Conservation (phyloP, 2,797 vertebrate genomes). For the Nyctalus aviator region DNA sequence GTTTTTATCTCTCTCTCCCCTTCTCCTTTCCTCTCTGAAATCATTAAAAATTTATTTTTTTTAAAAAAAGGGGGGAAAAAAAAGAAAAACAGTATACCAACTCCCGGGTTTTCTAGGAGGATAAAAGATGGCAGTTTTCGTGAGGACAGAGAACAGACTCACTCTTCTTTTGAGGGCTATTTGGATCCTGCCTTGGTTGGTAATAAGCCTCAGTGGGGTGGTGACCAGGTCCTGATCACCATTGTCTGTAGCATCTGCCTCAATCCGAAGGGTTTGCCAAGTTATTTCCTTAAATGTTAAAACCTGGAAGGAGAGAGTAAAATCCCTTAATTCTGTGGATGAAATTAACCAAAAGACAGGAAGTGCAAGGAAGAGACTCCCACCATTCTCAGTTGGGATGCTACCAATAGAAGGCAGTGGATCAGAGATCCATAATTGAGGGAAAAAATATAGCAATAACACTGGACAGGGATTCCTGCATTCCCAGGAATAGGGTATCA, state of each 20-base stretch:
- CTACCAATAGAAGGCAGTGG: not conserved
- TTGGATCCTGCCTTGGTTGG: slow-evolving; percentile 97
- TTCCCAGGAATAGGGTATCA: not conserved
- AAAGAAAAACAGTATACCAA: not conserved
- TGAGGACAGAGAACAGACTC: slow-evolving; percentile 63
- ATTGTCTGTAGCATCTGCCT: slow-evolving; percentile 96
- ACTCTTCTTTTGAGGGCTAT: slow-evolving; percentile 98
- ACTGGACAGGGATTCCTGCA: not conserved
- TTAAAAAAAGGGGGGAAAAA: too few species aligned
- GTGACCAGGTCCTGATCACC: slow-evolving; percentile 94
- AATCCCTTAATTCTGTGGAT: slow-evolving; percentile 6
- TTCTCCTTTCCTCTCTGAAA: too few species aligned
- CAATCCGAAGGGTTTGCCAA: slow-evolving; percentile 98
- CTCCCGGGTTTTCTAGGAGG: not conserved
- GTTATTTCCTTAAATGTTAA: slow-evolving; percentile 99
- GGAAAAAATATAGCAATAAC: not conserved
- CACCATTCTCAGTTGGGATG: not conserved
- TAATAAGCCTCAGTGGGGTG: slow-evolving; percentile 98
- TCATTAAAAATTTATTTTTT: too few species aligned
- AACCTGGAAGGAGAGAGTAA: slow-evolving; percentile 89
- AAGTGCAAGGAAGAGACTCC: slow-evolving; percentile 41
- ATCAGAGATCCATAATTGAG: not conserved
- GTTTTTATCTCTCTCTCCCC: too few species aligned
- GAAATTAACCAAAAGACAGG: slow-evolving; percentile 14
- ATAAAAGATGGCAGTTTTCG: not conserved